Conservation (phyloP, 2,888 invertebrate genomes). For the Melinopterus prodromus region DNA sequence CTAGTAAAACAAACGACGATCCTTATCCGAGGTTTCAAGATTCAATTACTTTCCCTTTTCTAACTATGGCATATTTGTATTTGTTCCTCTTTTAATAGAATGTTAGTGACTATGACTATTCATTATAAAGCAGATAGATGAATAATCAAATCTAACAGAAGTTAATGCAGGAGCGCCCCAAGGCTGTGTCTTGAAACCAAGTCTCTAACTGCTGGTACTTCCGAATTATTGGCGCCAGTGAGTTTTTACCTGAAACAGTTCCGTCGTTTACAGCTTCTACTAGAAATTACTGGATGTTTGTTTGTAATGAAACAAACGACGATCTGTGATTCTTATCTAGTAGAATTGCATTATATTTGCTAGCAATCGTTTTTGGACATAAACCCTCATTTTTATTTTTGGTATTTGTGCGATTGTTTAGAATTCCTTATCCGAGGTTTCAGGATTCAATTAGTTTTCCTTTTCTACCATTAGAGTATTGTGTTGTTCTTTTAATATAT, state of each 20-base stretch:
- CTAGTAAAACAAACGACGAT: not conserved
- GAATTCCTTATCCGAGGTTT: not conserved
- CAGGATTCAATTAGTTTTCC: not conserved
- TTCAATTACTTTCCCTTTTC: no score
- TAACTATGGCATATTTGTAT: no score
- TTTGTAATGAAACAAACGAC: not conserved
- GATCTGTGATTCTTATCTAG: not conserved
- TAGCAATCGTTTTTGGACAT: not conserved
- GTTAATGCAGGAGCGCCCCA: no score
- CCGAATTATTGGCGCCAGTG: not conserved
- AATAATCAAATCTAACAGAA: no score
- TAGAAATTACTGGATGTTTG: not conserved
- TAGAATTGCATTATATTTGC: not conserved
- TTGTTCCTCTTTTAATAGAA: no score
- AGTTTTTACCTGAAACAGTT: not conserved
- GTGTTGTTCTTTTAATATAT: not conserved
- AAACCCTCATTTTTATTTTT: not conserved
- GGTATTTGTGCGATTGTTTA: not conserved
- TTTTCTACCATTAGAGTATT: not conserved
- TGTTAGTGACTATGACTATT: no score
- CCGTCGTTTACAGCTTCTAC: not conserved
- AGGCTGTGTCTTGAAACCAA: no score
- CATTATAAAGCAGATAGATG: no score
- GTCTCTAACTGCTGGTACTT: not conserved
- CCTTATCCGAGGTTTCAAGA: no score